Evolutionary conservation across 35 echinoderm and acorn worm species (phyloP).

Genomic region (Apostichopus japonicus): DNA sequence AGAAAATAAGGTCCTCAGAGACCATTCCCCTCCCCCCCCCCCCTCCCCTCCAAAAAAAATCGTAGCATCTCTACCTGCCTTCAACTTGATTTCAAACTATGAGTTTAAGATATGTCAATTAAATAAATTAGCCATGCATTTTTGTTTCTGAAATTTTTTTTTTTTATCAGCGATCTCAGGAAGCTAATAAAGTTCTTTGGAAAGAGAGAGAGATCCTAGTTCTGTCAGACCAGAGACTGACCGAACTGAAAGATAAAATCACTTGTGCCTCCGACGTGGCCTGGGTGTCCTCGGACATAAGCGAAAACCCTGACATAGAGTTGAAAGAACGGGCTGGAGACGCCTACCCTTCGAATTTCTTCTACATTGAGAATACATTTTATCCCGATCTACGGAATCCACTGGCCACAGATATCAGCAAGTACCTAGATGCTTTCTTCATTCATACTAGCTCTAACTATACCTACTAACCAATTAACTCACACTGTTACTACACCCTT

Average conservation of each 20-base stretch:
- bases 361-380: constrained; percentile 88
- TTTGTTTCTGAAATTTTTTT: too few relatives aligned
- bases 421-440: constrained; percentile 13
- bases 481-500: too few relatives aligned
- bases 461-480: too few relatives aligned
- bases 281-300: constrained; percentile 63
- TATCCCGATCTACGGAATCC: constrained; percentile 80
- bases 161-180: too few relatives aligned
- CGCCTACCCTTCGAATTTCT: constrained; percentile 83
- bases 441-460: too few relatives aligned
- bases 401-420: constrained; percentile 68
- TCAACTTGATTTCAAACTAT: too few relatives aligned
- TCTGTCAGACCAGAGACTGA: constrained; percentile 61
- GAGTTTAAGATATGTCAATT: too few relatives aligned
- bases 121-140: too few relatives aligned
- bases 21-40: too few relatives aligned
- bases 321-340: constrained; percentile 57
- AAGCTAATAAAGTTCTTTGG: background rate
- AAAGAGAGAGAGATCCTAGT: constrained; percentile 80
- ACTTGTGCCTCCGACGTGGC: constrained; percentile 79
- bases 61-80: too few relatives aligned
- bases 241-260: constrained; percentile 62
- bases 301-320: constrained; percentile 68
- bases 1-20: too few relatives aligned
- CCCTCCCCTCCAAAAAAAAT: too few relatives aligned